A percentile compares a stretch with the other conserved stretches of the same genome.
These are phyloP conservation scores for Ctena decussata DNA, from an alignment of 2,888 invertebrate genomes.

Conservation along the genomic window DNA sequence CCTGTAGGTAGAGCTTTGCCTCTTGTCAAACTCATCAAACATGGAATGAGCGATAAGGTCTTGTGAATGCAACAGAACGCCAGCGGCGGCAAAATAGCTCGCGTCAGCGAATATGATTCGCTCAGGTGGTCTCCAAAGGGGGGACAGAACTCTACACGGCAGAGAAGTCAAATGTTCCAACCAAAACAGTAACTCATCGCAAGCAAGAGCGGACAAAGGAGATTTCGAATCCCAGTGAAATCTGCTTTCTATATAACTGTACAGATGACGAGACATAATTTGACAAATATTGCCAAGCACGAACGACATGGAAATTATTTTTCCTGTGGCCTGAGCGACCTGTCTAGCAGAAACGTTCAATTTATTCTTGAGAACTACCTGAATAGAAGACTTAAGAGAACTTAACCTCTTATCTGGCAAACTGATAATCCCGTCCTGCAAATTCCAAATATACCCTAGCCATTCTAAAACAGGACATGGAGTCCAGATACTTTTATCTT, in stretches of 20 bases:
- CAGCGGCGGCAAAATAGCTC: conserved; percentile 23
- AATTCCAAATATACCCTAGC: neutral
- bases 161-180: neutral
- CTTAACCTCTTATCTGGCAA: neutral
- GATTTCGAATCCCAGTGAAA: neutral
- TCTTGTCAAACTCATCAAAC: neutral
- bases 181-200: conserved; percentile 21
- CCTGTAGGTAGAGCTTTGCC: neutral
- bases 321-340: conserved; percentile 1
- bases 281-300: conserved; percentile 20
- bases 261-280: conserved; percentile 13
- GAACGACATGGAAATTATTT: conserved; percentile 13
- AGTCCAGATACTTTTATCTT: neutral
- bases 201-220: neutral
- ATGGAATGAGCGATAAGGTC: neutral
- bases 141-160: neutral
- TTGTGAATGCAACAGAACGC: neutral
- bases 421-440: neutral
- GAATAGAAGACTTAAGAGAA: neutral
- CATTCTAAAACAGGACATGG: neutral
- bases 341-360: neutral
- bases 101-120: conserved; percentile 26
- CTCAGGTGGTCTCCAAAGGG: conserved; percentile 7
- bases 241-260: neutral
- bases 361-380: neutral